Conservation (phyloP, 2,888 invertebrate genomes). For the Subacronicta megacephala region DNA sequence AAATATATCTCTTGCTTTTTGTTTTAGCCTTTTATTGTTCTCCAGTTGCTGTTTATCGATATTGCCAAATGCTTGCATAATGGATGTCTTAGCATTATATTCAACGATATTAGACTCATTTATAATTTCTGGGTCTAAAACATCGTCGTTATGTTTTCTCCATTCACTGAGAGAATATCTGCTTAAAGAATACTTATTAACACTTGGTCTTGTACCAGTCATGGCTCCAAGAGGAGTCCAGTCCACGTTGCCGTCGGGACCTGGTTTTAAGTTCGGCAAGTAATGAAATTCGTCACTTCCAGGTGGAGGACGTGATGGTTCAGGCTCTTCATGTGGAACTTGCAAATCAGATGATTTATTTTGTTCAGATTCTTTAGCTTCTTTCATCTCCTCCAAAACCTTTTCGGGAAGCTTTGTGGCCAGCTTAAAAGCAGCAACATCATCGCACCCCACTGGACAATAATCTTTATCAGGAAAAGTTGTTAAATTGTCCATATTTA, state of each 20-base stretch:
- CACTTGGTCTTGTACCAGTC: constrained; percentile 93
- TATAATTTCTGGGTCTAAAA: constrained; percentile 85
- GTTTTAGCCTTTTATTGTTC: constrained; percentile 91
- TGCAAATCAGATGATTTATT: neutral
- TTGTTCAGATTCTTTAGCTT: constrained; percentile 45
- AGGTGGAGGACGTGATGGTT: constrained; percentile 33
- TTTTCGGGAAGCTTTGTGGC: constrained; percentile 66
- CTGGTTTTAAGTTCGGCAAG: constrained; percentile 86
- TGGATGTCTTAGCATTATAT: constrained; percentile 91
- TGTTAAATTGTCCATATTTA: constrained; percentile 54
- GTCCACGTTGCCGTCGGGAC: constrained; percentile 93
- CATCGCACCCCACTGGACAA: constrained; percentile 75
- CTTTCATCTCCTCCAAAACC: constrained; percentile 59
- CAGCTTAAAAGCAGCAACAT: constrained; percentile 79
- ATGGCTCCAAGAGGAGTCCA: constrained; percentile 92
- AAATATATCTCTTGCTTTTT: constrained; percentile 92
- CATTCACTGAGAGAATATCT: constrained; percentile 93
- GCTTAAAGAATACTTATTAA: constrained; percentile 93
- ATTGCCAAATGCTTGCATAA: constrained; percentile 91
- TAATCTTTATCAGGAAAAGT: constrained; percentile 73
- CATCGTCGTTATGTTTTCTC: constrained; percentile 90
- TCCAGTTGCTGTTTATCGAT: constrained; percentile 92
- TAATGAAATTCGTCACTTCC: constrained; percentile 60
- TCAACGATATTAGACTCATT: constrained; percentile 89
- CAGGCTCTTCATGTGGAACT: neutral